phyloP scores from a whole-genome alignment of 2,113 vertebrate genomes.

The Mormoops blainvillei region DNA sequence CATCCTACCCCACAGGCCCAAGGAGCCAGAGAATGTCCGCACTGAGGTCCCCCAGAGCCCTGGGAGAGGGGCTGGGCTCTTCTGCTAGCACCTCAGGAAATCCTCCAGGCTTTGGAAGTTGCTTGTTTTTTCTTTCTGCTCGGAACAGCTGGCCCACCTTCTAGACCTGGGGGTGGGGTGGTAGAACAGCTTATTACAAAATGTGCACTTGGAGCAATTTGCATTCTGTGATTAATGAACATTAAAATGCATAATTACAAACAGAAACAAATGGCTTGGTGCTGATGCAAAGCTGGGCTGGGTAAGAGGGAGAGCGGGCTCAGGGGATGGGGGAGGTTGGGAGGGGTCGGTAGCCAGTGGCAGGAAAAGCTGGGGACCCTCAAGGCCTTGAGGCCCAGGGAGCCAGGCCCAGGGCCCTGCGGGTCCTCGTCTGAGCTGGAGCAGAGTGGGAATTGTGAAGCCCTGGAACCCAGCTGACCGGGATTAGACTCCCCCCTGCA shows the following conservation, averaged over 20 bases:
- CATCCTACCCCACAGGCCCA: not conserved
- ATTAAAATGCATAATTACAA: slow-evolving; percentile 73
- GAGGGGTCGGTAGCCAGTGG: not conserved
- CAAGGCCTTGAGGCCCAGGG: not conserved
- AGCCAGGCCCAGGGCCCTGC: not conserved
- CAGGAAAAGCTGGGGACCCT: too few relatives aligned
- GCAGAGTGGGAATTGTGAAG: not conserved
- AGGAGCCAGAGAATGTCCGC: too few relatives aligned
- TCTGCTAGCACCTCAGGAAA: not conserved
- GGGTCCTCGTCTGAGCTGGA: not conserved
- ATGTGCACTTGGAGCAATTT: slow-evolving; percentile 61
- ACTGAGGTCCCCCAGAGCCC: not conserved
- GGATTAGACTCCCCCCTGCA: not conserved
- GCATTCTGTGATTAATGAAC: slow-evolving; percentile 72
- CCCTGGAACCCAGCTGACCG: not conserved
- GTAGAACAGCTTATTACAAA: slow-evolving; percentile 37
- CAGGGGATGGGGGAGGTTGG: not conserved
- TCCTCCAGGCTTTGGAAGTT: not conserved
- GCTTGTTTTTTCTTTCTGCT: not conserved
- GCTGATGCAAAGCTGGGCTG: slow-evolving; percentile 48
- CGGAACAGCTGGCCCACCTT: slow-evolving; percentile 58
- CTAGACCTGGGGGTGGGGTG: slow-evolving; percentile 27
- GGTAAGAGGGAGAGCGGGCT: not conserved
- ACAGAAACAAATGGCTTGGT: slow-evolving; percentile 66
- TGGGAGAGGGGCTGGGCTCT: rapidly evolving